These are phyloP conservation scores for Nasonia longicornis DNA, from an alignment of 1,140 invertebrate genomes.

Conservation along the genomic window DNA sequence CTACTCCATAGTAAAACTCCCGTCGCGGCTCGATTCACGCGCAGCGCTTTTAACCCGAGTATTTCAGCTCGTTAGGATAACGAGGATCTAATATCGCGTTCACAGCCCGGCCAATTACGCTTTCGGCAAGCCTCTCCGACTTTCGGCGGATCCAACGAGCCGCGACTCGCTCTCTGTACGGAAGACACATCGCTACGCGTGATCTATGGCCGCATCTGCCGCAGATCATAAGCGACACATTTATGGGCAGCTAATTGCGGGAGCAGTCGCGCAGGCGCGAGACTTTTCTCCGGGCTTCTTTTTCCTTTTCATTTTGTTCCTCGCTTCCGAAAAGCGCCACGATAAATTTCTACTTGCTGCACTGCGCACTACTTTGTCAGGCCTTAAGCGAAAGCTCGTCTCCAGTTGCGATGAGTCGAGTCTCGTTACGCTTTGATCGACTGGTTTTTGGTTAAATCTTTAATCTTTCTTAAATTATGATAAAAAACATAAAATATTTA, in stretches of 20 bases:
- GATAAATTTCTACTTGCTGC: slow-evolving; percentile 58
- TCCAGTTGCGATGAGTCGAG: too few relatives aligned
- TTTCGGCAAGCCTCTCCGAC: slow-evolving; percentile 50
- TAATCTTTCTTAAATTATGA: too few relatives aligned
- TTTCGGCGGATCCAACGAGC: slow-evolving; percentile 54
- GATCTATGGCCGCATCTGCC: slow-evolving; percentile 66
- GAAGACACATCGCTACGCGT: slow-evolving; percentile 44
- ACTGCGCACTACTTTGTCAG: neutral
- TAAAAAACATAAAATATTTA: too few relatives aligned
- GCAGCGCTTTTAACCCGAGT: slow-evolving; percentile 54
- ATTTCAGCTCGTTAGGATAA: slow-evolving; percentile 69
- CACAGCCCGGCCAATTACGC: slow-evolving; percentile 64
- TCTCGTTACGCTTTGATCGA: too few relatives aligned
- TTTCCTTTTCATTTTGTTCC: neutral
- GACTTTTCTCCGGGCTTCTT: neutral
- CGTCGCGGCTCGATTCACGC: neutral
- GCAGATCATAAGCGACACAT: slow-evolving; percentile 64
- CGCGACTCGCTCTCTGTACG: slow-evolving; percentile 35
- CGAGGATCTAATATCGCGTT: slow-evolving; percentile 68
- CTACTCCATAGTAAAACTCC: too few relatives aligned
- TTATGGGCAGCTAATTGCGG: slow-evolving; percentile 65
- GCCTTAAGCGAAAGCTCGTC: neutral
- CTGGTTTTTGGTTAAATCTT: too few relatives aligned
- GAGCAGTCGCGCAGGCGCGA: neutral
- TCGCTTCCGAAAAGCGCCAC: slow-evolving; percentile 54